These are phyloP conservation scores for Drosophila prostipennis DNA, from an alignment of 2,888 invertebrate genomes.

Conservation along the genomic window DNA sequence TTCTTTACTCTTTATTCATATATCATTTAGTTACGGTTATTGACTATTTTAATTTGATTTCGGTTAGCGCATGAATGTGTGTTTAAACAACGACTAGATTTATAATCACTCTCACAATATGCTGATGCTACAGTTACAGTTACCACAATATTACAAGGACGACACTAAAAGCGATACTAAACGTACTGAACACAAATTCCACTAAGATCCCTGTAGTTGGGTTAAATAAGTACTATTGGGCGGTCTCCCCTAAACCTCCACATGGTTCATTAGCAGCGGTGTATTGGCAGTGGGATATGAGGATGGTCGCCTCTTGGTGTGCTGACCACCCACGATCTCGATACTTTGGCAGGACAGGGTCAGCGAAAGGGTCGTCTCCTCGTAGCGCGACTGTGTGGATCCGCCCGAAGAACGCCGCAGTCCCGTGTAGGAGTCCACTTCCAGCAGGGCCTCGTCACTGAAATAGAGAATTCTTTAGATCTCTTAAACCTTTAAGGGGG, in stretches of 20 bases:
- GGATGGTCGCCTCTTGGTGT: conserved; percentile 73
- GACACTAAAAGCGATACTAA: conserved; percentile 60
- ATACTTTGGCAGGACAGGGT: conserved; percentile 82
- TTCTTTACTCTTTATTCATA: conserved; percentile 12
- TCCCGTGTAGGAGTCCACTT: conserved; percentile 82
- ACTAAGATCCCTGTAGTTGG: conserved; percentile 54
- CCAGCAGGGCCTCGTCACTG: conserved; percentile 84
- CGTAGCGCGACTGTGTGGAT: conserved; percentile 81
- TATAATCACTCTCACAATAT: conserved; percentile 76
- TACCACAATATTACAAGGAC: conserved; percentile 5
- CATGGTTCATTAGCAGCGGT: conserved; percentile 82
- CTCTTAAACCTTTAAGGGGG: too few relatives aligned
- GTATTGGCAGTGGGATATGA: conserved; percentile 82
- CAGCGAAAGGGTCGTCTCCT: conserved; percentile 81
- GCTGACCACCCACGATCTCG: conserved; percentile 69
- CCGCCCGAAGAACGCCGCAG: conserved; percentile 82
- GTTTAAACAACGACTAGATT: conserved; percentile 72
- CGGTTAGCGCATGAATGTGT: conserved; percentile 33
- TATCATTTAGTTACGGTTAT: conserved; percentile 11
- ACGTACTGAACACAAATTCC: conserved; percentile 54
- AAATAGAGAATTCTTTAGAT: not conserved
- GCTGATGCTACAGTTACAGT: conserved; percentile 51
- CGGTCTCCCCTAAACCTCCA: conserved; percentile 67
- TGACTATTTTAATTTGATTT: conserved; percentile 18
- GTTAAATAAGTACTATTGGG: conserved; percentile 19